Evolutionary conservation across 2,113 vertebrate genomes (phyloP).

Genomic region (Mus spicilegus): DNA sequence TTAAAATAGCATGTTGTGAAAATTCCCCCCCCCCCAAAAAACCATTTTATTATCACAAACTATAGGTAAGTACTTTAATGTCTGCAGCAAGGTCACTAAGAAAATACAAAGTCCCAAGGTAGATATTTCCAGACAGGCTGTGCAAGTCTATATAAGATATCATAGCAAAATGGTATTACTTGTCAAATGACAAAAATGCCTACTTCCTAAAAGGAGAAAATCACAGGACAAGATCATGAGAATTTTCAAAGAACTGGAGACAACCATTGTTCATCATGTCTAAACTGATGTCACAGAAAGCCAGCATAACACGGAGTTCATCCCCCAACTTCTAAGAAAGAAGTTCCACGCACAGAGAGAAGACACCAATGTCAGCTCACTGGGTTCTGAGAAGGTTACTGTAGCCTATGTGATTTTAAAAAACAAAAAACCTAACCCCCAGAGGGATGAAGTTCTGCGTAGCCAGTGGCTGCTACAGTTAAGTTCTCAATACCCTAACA

Average conservation of each 20-base stretch:
- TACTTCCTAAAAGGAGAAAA: neutral
- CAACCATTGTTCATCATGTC: neutral
- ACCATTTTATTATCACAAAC: neutral
- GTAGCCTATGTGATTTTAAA: neutral
- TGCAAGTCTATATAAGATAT: neutral
- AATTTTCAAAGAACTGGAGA: conserved; percentile 15
- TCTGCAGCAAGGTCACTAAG: conserved; percentile 17
- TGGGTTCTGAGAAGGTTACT: neutral
- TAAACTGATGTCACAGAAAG: neutral
- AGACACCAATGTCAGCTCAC: neutral
- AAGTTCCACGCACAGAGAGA: neutral
- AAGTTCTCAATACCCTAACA: neutral
- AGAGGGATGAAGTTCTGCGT: neutral
- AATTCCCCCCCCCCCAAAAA: neutral
- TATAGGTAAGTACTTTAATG: conserved; percentile 16
- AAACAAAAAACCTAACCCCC: neutral
- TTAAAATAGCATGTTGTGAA: conserved; percentile 21
- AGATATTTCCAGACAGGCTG: neutral
- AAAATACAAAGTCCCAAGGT: neutral
- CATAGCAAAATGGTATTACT: neutral
- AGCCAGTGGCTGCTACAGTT: neutral
- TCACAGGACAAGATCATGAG: neutral
- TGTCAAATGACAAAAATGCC: conserved; percentile 35
- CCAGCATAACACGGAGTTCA: neutral
- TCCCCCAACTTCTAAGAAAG: neutral